Base-by-base conservation (phyloP, 2,888 invertebrate genomes). In the Dasysyrphus albostriatus region DNA sequence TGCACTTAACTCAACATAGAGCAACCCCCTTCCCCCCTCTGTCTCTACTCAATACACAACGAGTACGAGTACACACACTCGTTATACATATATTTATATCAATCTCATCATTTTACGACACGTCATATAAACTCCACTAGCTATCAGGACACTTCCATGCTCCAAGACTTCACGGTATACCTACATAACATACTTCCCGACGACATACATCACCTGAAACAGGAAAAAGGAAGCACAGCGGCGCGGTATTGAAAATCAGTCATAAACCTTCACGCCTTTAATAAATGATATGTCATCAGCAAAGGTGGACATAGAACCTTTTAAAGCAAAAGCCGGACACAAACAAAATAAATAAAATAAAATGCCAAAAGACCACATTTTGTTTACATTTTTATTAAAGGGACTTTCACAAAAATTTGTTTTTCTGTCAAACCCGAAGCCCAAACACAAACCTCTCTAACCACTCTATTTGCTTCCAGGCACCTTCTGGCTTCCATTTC, bases 21-120 rank as follows among this genome's bases (percentile, higher is more conserved):
- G 70, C 42, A 1, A 5, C 14, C 14, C 5, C 3, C 5, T 9
- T 2, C 32, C 32, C n/a, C 32, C 32, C n/a, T 39, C 54, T 47
- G n/a, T n/a, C 24, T 24, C 24, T 3, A 24, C 24, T 59, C 37
- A 16, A 61, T 29, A 7, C 42, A 61, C 42, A 19, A 6, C n/a
- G 8, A 34, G 42, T 42, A 42, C 5, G 42, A 9, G 10, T 24
- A 63, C 32, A 75, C 59, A 51, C 77, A 47, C 85, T 73, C 56
- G 56, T 73, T 56, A 61, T 2, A 24, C 24, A 24, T 56, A 77
- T 77, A 78, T 85, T 77, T 78, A 77, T 82, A 74, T 74, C 85
- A 85, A 85, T 82, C 85, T 85, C 85, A 82, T 85, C 85, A 82
- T 82, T 85, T 85, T 82, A 85, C 77, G 77, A 82, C 73, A n/a